Evolutionary conservation across 2,888 invertebrate genomes (phyloP).

Genomic region (Phasia obesa): DNA sequence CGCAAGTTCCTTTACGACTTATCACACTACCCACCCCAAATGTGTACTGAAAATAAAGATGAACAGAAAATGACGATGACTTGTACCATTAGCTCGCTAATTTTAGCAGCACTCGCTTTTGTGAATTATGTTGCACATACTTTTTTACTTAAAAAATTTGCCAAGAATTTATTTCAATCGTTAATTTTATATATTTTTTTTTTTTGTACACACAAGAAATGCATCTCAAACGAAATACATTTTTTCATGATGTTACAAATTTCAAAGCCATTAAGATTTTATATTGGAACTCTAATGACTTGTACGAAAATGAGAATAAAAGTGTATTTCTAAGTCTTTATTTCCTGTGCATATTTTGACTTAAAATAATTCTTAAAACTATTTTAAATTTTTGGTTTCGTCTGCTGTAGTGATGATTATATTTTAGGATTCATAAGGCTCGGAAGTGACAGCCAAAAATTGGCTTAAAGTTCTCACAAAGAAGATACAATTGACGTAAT

Average conservation of each 20-base stretch:
- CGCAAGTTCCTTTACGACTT: too few relatives aligned
- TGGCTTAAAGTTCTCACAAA: too few relatives aligned
- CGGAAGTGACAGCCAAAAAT: too few relatives aligned
- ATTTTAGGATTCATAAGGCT: too few relatives aligned
- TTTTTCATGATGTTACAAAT: neutral
- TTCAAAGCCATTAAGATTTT: neutral
- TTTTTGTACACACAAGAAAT: neutral
- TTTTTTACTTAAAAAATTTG: constrained; percentile 24
- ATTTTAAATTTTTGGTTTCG: too few relatives aligned
- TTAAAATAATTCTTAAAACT: too few relatives aligned
- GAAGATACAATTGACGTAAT: too few relatives aligned
- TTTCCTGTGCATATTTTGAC: too few relatives aligned
- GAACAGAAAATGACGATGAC: neutral
- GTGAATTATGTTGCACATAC: constrained; percentile 13
- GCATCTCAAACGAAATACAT: constrained; percentile 3
- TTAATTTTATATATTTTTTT: neutral
- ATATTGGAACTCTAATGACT: neutral
- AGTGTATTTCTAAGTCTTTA: too few relatives aligned
- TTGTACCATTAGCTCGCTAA: constrained; percentile 26
- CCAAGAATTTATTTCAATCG: constrained; percentile 16
- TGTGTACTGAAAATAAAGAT: constrained; percentile 5
- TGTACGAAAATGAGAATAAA: neutral
- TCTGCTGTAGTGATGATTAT: too few relatives aligned
- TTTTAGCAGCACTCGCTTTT: constrained; percentile 18
- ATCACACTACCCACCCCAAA: neutral